phyloP scores from a whole-genome alignment of 2,797 vertebrate species.

The Babyrousa celebensis region DNA sequence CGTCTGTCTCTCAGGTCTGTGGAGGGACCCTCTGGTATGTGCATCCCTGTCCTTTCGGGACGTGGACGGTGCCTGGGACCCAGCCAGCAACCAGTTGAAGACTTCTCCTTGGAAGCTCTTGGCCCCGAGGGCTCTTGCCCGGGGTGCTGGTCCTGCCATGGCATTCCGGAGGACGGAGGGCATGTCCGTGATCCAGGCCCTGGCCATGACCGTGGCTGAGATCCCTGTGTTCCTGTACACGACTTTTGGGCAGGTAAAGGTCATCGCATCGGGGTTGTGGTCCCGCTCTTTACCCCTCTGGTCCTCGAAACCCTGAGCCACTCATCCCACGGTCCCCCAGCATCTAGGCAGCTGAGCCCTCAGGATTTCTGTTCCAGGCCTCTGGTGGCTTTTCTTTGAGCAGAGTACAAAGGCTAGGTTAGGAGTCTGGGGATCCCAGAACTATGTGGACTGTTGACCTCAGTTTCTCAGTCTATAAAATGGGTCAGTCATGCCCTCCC shows the following conservation, averaged over 20 bases:
- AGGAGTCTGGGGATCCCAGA: background rate
- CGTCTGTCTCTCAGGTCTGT: constrained; percentile 63
- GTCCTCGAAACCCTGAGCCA: background rate
- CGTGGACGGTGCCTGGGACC: constrained; percentile 43
- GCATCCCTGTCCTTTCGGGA: background rate
- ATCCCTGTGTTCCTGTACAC: constrained; percentile 99
- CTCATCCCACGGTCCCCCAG: background rate
- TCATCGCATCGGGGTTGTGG: fast-evolving
- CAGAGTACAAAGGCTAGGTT: background rate
- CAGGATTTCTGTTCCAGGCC: no score
- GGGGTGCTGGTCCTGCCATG: constrained; percentile 90
- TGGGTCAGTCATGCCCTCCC: fast-evolving
- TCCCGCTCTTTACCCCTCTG: background rate
- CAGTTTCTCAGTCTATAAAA: background rate
- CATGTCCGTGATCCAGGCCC: constrained; percentile 97
- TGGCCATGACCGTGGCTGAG: constrained; percentile 99
- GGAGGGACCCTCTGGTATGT: constrained; percentile 72
- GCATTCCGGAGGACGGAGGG: constrained; percentile 95
- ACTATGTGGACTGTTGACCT: background rate
- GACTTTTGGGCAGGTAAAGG: constrained; percentile 97
- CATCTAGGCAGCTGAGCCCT: background rate
- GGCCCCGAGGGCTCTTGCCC: background rate
- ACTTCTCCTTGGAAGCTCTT: background rate
- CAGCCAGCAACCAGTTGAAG: constrained; percentile 51
- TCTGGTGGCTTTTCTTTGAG: background rate